Base-by-base conservation (phyloP, 2,113 vertebrate species). In the Crocuta crocuta region DNA sequence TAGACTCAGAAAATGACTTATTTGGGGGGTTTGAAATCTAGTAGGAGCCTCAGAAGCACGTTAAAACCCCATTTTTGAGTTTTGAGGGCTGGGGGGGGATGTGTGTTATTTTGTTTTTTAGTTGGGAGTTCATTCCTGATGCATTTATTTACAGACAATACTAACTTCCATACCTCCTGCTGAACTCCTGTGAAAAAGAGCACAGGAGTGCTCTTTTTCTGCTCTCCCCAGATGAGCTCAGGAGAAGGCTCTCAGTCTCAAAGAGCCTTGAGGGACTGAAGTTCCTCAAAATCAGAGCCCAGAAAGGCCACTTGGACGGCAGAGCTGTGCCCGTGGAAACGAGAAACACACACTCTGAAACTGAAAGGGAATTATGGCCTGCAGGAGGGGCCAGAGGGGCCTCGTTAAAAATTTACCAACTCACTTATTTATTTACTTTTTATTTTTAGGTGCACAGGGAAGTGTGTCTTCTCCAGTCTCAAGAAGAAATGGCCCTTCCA, bases 401-500 rank as follows among this genome's bases (percentile, higher is more conserved):
- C n/a, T 26, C 39, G 33, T 43, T 5, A 5, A 55, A 48, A 17
- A n/a, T 15, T 1, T 12, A 17, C 31, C 23, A 16, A 61, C n/a
- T 73, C 74, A 11, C 31, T 55, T 10, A 81, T 55, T 31, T 80
- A 17, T 70, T 79, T 84, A 39, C 94, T 94, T 86, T 7, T 97
- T 89, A 43, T 94, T 97, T 92, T 79, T 95, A 98, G 98, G 93
- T 94, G 81, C 85, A 17, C 50, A 35, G 86, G 92, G 81, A 98
- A 45, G 39, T 17, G 31, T 31, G 53, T 86, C 94, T 95, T 96
- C 93, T 96, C 78, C 96, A 16, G 12, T 4, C 39, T 98, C 86
- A 89, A 74, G 94, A 98, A 95, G 89, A 97, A 7, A 80, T 83
- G 97, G 93, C 89, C 93, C 91, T 97, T 78, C 79, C 81, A 79